These are phyloP conservation scores for Drosophila dives DNA, from an alignment of 2,888 invertebrate genomes.

Conservation along the genomic window DNA sequence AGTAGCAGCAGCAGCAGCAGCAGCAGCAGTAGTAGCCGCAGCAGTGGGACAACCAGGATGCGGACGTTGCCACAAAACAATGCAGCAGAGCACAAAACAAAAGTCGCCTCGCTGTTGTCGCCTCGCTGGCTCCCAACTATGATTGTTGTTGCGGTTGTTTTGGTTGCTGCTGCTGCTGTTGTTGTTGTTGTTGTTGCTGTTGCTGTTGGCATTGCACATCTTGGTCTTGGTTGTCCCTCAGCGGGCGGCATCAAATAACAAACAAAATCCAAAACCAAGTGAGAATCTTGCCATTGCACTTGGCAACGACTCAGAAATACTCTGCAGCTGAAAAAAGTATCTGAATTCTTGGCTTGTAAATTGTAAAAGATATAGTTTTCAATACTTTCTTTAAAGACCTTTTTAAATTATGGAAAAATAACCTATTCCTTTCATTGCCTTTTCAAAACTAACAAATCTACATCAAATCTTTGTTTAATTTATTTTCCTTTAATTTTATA, in stretches of 20 bases:
- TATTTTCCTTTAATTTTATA: background rate
- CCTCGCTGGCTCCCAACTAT: conserved; percentile 48
- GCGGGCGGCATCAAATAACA: conserved; percentile 53
- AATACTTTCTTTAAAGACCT: background rate
- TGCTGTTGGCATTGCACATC: conserved; percentile 19
- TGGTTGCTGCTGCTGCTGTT: background rate
- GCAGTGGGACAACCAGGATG: conserved; percentile 38
- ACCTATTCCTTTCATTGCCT: background rate
- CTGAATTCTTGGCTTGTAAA: background rate
- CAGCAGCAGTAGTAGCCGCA: conserved; percentile 9
- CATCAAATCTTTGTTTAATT: too few species aligned
- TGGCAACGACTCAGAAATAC: background rate
- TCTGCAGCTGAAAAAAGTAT: background rate
- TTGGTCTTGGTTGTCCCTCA: conserved; percentile 50
- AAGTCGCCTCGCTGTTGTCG: conserved; percentile 56
- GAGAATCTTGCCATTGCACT: background rate
- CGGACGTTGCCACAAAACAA: conserved; percentile 54
- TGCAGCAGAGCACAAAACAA: conserved; percentile 46
- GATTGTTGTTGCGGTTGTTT: conserved; percentile 9
- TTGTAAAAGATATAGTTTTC: background rate
- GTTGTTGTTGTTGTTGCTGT: conserved; percentile 5
- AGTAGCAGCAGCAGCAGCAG: conserved; percentile 5
- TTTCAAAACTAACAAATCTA: too few species aligned
- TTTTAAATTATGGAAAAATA: background rate
- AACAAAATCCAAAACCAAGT: conserved; percentile 5